Conservation (phyloP, 2,888 invertebrate species). For the Hirtodrosophila histrioides region DNA sequence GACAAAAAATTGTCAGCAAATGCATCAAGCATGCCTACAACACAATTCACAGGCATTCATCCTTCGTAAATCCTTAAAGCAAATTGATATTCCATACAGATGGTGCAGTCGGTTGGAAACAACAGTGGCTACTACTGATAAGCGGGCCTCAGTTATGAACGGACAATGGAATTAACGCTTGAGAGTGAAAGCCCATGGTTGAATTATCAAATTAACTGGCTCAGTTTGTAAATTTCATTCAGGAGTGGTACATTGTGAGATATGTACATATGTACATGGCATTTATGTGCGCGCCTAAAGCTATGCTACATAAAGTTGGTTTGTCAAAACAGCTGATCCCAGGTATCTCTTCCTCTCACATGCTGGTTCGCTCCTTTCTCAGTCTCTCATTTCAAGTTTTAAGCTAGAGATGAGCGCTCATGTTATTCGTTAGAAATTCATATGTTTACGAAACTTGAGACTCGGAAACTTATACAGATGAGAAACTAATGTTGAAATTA, state of each 20-base stretch:
- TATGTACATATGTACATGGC: neutral
- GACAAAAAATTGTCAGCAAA: constrained; percentile 14
- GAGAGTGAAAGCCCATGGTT: constrained; percentile 39
- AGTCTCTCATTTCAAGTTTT: constrained; percentile 54
- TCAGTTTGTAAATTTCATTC: neutral
- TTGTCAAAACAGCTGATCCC: constrained; percentile 22
- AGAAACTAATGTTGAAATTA: no score
- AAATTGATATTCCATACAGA: constrained; percentile 64
- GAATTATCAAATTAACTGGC: constrained; percentile 32
- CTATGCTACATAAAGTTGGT: constrained; percentile 26
- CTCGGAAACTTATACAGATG: no score
- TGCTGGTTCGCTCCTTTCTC: constrained; percentile 2
- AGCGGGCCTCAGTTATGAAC: constrained; percentile 28
- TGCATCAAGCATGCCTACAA: constrained; percentile 13
- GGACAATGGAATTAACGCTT: constrained; percentile 55
- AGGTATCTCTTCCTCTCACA: constrained; percentile 15
- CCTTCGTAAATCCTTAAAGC: constrained; percentile 40
- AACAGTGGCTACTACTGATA: constrained; percentile 61
- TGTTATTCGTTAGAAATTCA: neutral
- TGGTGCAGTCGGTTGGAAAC: constrained; percentile 61
- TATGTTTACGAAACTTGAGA: no score
- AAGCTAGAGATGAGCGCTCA: constrained; percentile 36
- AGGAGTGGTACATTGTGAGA: neutral
- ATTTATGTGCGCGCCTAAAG: constrained; percentile 36
- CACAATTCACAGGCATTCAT: constrained; percentile 14